Evolutionary conservation across 1,140 invertebrate species (phyloP).

Genomic region (Tetramorium parvispinum): DNA sequence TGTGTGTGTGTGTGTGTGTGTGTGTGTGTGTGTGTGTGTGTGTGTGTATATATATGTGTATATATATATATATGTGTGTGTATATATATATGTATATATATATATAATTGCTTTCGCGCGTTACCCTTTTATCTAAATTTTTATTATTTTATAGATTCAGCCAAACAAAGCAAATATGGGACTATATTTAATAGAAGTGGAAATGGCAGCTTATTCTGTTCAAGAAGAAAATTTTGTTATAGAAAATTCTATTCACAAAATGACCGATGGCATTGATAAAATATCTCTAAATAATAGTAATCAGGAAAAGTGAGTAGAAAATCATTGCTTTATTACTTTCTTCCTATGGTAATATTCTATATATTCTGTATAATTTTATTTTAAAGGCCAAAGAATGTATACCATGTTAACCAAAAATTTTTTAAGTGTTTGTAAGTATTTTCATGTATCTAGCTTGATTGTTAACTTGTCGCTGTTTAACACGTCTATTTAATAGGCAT

Average conservation of each 20-base stretch:
- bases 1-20: too few relatives aligned
- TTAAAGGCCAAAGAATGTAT: conserved; percentile 74
- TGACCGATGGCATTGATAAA: conserved; percentile 59
- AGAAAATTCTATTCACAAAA: conserved; percentile 77
- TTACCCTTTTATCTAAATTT: background rate
- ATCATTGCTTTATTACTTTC: background rate
- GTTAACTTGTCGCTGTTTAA: conserved; percentile 34
- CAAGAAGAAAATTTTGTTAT: conserved; percentile 83
- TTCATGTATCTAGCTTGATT: conserved; percentile 29
- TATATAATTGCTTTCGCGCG: background rate
- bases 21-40: too few relatives aligned
- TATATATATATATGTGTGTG: too few relatives aligned
- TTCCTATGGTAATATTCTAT: conserved; percentile 11
- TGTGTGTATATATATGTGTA: too few relatives aligned
- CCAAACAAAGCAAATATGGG: conserved; percentile 85
- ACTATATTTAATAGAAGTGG: conserved; percentile 86
- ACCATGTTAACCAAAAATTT: conserved; percentile 69
- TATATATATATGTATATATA: too few relatives aligned
- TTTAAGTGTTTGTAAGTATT: conserved; percentile 74
- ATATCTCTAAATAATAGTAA: conserved; percentile 49
- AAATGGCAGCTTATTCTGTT: conserved; percentile 84
- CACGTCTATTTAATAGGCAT: conserved; percentile 4
- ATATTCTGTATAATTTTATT: conserved; percentile 67
- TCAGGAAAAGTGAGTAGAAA: conserved; percentile 61
- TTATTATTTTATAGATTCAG: conserved; percentile 76